Evolutionary conservation across 2,113 vertebrate species (phyloP), one percentile per base, ranked within the genome.

Genomic region (Morone saxatilis): DNA sequence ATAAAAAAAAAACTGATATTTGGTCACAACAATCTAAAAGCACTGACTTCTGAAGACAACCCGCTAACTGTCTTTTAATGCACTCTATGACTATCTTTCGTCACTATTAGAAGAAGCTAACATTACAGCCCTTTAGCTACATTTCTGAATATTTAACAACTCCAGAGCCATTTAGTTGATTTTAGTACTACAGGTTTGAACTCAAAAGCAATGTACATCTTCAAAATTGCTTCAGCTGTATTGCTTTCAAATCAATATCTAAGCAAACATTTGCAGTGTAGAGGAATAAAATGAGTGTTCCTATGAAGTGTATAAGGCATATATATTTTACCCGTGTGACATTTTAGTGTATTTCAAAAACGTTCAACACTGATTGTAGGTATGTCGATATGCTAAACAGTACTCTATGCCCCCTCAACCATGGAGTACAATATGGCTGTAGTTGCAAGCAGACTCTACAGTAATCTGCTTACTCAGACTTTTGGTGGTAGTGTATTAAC

Each of bases 1-100:
- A 36, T 41, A 4, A 11, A 45, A 47, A 78, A 40, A 41, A 17
- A 11, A 12, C 14, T 62, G 6, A 73, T 67, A 85, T 92, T 91
- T 93, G 89, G 88, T 92, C 86, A 87, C 56, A 86, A 76, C 36
- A 80, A 72, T 72, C 72, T 80, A 85, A 86, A 86, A 83, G 57
- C 22, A 81, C 11, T 31, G 43, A 53, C 41, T 62, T 60, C 22
- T 67, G 38, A 63, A 71, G 31, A 71, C 3, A 41, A 71, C 20
- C 10, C 3, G 14, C 12, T 7, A 45, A 43, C 4, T 40, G 43
- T 16, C 45, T 68, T 14, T 81, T 76, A 79, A 71, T 79, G 73
- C 10, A 60, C 45, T 79, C n/a, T 45, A 40, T 48, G 17, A 66
- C 61, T 72, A 40, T 38, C 70, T 47, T 61, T 70, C 41, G 10